Evolutionary conservation across 2,797 vertebrate genomes (phyloP).

Genomic region (Bradypus variegatus): DNA sequence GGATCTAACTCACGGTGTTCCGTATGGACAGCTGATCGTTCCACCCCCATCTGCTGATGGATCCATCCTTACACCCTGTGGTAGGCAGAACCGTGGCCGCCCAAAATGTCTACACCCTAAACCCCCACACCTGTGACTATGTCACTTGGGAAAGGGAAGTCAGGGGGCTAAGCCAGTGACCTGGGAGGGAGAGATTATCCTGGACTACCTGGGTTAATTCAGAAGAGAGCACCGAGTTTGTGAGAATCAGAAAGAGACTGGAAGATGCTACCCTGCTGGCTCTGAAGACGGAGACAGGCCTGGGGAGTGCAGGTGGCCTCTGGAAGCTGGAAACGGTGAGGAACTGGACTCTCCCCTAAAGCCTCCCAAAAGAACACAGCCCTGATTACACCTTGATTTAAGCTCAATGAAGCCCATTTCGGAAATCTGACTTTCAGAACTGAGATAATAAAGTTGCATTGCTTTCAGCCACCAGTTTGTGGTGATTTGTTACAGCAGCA

Average conservation of each 20-base stretch:
- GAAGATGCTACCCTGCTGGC: not conserved
- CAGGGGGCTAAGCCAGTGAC: not conserved
- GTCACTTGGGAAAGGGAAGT: no score
- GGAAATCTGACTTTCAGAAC: not conserved
- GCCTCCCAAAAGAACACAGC: not conserved
- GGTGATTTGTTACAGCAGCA: not conserved
- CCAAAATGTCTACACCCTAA: not conserved
- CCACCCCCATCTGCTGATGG: not conserved
- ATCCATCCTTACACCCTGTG: not conserved
- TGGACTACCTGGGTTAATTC: no score
- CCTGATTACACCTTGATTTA: not conserved
- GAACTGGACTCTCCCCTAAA: not conserved
- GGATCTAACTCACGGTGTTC: not conserved
- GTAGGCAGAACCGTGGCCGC: no score
- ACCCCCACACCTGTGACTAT: not conserved
- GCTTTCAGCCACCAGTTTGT: not conserved
- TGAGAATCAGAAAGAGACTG: not conserved
- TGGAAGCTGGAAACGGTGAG: no score
- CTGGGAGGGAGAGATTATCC: not conserved
- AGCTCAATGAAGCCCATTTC: not conserved
- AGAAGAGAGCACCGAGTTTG: no score
- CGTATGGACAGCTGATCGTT: rapidly evolving
- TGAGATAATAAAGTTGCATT: not conserved
- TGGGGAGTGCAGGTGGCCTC: not conserved
- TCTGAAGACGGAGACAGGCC: not conserved